Evolutionary conservation across 2,113 vertebrate genomes (phyloP).

Genomic region (Toxostoma redivivum): DNA sequence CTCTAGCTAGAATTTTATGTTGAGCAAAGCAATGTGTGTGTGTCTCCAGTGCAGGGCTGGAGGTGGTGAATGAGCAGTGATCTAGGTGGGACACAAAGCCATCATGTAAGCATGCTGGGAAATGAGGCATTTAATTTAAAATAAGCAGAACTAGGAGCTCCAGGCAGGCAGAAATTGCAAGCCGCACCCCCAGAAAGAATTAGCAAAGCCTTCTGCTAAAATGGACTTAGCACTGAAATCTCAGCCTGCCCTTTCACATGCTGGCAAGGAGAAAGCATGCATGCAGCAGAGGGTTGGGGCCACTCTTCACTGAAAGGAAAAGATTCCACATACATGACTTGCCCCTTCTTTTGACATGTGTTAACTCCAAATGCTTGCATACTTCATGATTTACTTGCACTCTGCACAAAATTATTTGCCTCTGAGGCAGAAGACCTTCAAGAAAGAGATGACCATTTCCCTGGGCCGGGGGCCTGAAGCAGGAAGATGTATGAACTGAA

Average conservation of each 20-base stretch:
- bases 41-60: neutral
- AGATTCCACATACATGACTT: neutral
- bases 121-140: slow-evolving; percentile 5
- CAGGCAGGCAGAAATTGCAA: neutral
- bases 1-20: neutral
- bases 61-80: neutral
- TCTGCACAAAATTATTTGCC: neutral
- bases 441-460: neutral
- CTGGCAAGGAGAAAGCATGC: neutral
- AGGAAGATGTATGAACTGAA: neutral
- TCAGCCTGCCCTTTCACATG: neutral
- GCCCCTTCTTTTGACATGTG: neutral
- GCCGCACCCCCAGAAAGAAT: neutral
- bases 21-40: neutral
- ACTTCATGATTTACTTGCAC: neutral
- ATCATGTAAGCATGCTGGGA: neutral
- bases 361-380: neutral
- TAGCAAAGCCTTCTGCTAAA: neutral
- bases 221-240: neutral
- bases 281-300: neutral
- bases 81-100: neutral
- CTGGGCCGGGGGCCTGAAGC: neutral
- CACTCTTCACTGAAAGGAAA: neutral
- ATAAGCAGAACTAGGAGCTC: neutral
- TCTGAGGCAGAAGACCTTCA: neutral